A percentile compares a stretch with the other conserved stretches of the same genome.
Conservation (phyloP, 2,113 vertebrate genomes). For the Phalacrocorax pelagicus region DNA sequence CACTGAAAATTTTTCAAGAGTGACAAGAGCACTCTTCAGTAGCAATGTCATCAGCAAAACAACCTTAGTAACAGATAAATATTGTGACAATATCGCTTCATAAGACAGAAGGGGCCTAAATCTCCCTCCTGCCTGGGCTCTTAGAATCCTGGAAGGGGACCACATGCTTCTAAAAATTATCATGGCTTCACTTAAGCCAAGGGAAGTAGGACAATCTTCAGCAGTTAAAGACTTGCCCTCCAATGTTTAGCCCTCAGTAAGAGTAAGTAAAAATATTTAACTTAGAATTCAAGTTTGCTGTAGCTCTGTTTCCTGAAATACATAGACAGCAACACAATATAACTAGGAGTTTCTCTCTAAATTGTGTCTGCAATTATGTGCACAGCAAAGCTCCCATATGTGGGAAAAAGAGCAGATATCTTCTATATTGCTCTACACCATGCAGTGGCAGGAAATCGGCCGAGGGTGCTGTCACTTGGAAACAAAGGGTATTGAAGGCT, state of each 20-base stretch:
- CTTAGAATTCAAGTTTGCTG: not conserved
- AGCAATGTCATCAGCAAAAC: not conserved
- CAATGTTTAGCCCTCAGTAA: not conserved
- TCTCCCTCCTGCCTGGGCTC: not conserved
- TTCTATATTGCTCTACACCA: not conserved
- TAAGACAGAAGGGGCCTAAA: not conserved
- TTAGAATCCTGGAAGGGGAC: not conserved
- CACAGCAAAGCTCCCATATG: rapidly evolving
- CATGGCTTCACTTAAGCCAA: not conserved
- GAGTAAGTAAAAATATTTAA: not conserved
- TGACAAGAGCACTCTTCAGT: not conserved
- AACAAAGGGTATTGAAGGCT: not conserved
- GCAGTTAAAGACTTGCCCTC: not conserved
- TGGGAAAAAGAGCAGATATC: not conserved
- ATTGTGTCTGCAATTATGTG: not conserved
- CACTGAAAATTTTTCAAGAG: not conserved
- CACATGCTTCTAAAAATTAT: not conserved
- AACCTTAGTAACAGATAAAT: not conserved
- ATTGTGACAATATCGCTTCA: not conserved
- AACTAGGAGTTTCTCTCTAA: not conserved
- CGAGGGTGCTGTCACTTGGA: not conserved
- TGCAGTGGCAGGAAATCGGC: not conserved
- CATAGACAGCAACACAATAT: not conserved
- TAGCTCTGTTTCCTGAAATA: not conserved
- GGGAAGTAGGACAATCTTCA: not conserved